Conservation (phyloP, 2,888 invertebrate species). For the Lithosia quadra region DNA sequence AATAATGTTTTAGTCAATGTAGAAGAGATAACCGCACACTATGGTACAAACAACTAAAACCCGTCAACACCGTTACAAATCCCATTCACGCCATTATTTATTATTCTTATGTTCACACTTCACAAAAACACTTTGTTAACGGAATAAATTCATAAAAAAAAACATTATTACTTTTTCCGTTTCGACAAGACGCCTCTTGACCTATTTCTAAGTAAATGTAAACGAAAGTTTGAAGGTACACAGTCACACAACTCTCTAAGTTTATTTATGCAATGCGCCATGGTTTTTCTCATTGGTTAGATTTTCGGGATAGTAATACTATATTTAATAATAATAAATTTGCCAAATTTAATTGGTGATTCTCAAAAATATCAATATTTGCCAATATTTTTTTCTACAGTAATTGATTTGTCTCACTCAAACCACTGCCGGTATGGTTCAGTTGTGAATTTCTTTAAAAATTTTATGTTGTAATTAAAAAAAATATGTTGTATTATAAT, state of each 20-base stretch:
- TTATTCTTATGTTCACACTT: conserved; percentile 10
- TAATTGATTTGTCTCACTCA: too few relatives aligned
- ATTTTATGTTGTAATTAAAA: too few relatives aligned
- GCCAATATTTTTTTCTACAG: too few relatives aligned
- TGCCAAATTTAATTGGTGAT: too few relatives aligned
- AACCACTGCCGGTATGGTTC: too few relatives aligned
- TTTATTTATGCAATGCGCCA: conserved; percentile 29
- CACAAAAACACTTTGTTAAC: conserved; percentile 32
- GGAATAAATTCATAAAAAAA: conserved; percentile 25
- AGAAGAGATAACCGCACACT: background rate
- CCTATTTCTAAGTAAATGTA: conserved; percentile 37
- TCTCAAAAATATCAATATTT: too few relatives aligned
- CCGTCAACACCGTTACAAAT: conserved; percentile 16
- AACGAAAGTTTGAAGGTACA: conserved; percentile 44
- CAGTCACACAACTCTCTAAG: conserved; percentile 37
- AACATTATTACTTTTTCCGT: conserved; percentile 23
- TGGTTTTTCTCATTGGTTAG: background rate
- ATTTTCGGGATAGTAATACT: too few relatives aligned
- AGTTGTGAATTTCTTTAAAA: too few relatives aligned
- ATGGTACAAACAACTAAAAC: conserved; percentile 11
- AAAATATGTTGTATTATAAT: too few relatives aligned
- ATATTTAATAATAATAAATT: too few relatives aligned
- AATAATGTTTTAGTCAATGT: background rate
- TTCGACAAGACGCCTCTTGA: conserved; percentile 38
- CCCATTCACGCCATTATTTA: conserved; percentile 9